Conservation (phyloP, 2,113 vertebrate species). For the Brachypodius melanocephalos region DNA sequence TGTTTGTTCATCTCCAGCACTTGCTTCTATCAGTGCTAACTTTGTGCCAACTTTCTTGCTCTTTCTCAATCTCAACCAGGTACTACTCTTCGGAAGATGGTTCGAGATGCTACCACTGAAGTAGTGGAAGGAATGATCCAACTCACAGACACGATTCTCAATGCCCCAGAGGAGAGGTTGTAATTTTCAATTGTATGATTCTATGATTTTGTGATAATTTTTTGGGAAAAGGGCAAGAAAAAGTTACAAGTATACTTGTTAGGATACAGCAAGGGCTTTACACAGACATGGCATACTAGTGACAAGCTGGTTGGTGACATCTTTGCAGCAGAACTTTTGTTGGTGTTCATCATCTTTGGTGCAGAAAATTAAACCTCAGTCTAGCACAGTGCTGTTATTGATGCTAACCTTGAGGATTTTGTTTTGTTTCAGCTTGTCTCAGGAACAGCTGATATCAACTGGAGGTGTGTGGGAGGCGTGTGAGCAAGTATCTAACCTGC, state of each 20-base stretch:
- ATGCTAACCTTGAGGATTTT: background rate
- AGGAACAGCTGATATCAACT: constrained; percentile 84
- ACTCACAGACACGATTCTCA: constrained; percentile 81
- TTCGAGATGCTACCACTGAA: constrained; percentile 79
- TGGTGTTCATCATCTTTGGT: background rate
- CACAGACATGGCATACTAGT: background rate
- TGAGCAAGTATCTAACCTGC: constrained; percentile 77
- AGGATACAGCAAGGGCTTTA: background rate
- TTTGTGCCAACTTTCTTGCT: background rate
- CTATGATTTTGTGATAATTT: background rate
- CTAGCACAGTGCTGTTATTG: background rate
- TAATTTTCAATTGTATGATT: background rate
- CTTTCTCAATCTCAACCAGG: constrained; percentile 68
- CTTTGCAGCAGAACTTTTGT: background rate
- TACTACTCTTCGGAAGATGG: constrained; percentile 80
- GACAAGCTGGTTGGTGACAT: background rate
- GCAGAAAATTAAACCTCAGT: background rate
- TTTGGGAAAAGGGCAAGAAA: background rate
- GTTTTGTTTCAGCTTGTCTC: constrained; percentile 75
- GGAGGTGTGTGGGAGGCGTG: constrained; percentile 88
- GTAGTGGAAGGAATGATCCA: constrained; percentile 84
- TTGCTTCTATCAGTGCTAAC: background rate
- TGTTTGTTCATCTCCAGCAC: background rate
- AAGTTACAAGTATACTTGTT: background rate
- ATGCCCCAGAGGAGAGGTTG: constrained; percentile 81